A percentile compares a stretch with the other conserved stretches of the same genome.
Conservation (phyloP, 1,140 invertebrate species). For the Drosophila mayri region DNA sequence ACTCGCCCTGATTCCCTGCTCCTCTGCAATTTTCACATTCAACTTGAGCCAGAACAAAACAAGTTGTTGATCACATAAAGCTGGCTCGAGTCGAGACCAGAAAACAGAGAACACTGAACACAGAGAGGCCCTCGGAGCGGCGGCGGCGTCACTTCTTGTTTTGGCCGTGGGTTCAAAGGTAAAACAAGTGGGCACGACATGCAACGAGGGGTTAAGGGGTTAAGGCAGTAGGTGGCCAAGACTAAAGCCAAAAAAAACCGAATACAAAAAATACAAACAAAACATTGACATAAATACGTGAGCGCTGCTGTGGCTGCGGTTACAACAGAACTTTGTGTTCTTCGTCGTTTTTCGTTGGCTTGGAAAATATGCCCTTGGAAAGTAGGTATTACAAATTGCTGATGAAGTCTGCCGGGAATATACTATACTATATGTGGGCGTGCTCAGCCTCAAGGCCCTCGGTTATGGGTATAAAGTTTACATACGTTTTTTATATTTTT, state of each 20-base stretch:
- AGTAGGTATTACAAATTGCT: slow-evolving; percentile 62
- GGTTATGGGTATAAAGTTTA: slow-evolving; percentile 5
- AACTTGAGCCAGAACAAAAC: slow-evolving; percentile 71
- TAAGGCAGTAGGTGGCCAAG: slow-evolving; percentile 22
- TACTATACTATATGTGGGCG: slow-evolving; percentile 21
- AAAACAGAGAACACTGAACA: slow-evolving; percentile 24
- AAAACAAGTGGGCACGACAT: slow-evolving; percentile 79
- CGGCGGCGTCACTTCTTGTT: slow-evolving; percentile 64
- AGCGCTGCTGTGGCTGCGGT: slow-evolving; percentile 56
- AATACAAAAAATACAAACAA: slow-evolving; percentile 63
- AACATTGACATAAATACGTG: slow-evolving; percentile 80
- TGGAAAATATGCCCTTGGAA: slow-evolving; percentile 51
- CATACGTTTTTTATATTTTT: slow-evolving; percentile 2
- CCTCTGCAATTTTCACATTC: slow-evolving; percentile 56
- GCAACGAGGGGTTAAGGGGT: slow-evolving; percentile 47
- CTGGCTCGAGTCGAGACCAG: slow-evolving; percentile 48
- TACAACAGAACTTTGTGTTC: slow-evolving; percentile 65
- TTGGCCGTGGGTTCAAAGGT: slow-evolving; percentile 74
- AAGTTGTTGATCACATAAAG: slow-evolving; percentile 81
- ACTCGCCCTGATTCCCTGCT: neutral
- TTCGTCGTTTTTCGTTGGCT: slow-evolving; percentile 21
- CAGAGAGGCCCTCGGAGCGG: slow-evolving; percentile 27
- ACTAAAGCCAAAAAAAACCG: slow-evolving; percentile 51
- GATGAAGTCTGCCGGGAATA: slow-evolving; percentile 57
- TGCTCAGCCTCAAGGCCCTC: slow-evolving; percentile 3